Evolutionary conservation across 2,888 invertebrate genomes (phyloP).

Genomic region (Cephus spinipes): DNA sequence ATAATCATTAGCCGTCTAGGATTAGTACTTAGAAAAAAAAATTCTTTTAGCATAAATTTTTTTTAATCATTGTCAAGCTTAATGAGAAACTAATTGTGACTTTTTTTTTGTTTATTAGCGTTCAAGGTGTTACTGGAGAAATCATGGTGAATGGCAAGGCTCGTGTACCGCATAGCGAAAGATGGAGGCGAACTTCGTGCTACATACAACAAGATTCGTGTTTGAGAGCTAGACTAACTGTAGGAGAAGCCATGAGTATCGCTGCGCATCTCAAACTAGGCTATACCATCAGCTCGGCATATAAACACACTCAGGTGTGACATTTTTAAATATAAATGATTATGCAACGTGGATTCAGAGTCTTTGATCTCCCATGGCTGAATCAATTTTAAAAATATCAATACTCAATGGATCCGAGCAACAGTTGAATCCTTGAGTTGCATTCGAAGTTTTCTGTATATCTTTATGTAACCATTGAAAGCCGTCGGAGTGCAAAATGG

Average conservation of each 20-base stretch:
- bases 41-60: background rate
- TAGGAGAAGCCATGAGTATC: constrained; percentile 85
- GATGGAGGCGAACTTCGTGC: constrained; percentile 80
- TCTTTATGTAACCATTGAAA: background rate
- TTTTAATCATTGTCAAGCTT: background rate
- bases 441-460: background rate
- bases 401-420: background rate
- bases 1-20: background rate
- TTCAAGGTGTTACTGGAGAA: constrained; percentile 78
- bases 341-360: background rate
- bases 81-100: background rate
- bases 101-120: constrained; percentile 64
- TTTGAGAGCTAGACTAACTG: constrained; percentile 80
- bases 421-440: background rate
- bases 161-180: constrained; percentile 72
- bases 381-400: background rate
- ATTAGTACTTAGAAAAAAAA: background rate
- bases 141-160: constrained; percentile 79
- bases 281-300: constrained; percentile 74
- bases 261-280: constrained; percentile 87
- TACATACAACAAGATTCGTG: constrained; percentile 90
- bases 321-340: constrained; percentile 10
- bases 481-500: background rate
- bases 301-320: constrained; percentile 78
- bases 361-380: background rate